Evolutionary conservation across 2,797 vertebrate species (phyloP).

Genomic region (Mastacembelus armatus): DNA sequence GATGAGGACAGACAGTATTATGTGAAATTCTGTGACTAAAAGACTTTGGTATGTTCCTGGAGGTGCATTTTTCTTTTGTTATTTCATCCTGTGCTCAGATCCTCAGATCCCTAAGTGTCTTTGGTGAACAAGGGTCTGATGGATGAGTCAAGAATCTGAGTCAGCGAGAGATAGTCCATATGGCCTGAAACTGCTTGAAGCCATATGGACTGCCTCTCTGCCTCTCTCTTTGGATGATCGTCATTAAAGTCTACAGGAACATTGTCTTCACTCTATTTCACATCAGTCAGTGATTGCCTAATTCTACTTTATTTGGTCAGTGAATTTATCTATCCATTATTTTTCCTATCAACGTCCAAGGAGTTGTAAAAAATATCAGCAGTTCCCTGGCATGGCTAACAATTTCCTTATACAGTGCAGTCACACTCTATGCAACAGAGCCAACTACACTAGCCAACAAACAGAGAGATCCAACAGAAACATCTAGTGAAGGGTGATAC

Average conservation of each 20-base stretch:
- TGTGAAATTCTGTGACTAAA: conserved; percentile 26
- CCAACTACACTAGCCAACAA: conserved; percentile 9
- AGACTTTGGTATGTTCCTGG: conserved; percentile 31
- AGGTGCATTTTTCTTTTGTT: conserved; percentile 62
- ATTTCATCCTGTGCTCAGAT: conserved; percentile 36
- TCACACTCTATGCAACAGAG: conserved; percentile 11
- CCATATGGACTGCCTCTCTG: conserved; percentile 45
- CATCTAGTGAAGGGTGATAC: conserved; percentile 18
- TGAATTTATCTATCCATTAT: conserved; percentile 13
- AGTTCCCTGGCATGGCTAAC: conserved; percentile 7
- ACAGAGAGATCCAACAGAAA: conserved; percentile 33
- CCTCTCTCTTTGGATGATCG: conserved; percentile 35
- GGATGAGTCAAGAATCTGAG: conserved; percentile 73
- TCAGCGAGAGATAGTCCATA: conserved; percentile 60
- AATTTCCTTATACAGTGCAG: conserved; percentile 32
- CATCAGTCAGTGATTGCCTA: conserved; percentile 14
- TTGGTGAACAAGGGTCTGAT: conserved; percentile 53
- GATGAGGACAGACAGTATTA: conserved; percentile 14
- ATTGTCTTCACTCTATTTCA: conserved; percentile 37
- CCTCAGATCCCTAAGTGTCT: conserved; percentile 44
- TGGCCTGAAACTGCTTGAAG: conserved; percentile 43
- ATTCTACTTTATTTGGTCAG: not conserved
- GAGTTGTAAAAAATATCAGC: conserved; percentile 38
- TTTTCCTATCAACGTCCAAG: conserved; percentile 50
- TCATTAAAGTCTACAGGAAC: conserved; percentile 36